A percentile compares a stretch with the other conserved stretches of the same genome.
phyloP scores from a whole-genome alignment of 2,888 invertebrate species.

The Octodonta nipae region DNA sequence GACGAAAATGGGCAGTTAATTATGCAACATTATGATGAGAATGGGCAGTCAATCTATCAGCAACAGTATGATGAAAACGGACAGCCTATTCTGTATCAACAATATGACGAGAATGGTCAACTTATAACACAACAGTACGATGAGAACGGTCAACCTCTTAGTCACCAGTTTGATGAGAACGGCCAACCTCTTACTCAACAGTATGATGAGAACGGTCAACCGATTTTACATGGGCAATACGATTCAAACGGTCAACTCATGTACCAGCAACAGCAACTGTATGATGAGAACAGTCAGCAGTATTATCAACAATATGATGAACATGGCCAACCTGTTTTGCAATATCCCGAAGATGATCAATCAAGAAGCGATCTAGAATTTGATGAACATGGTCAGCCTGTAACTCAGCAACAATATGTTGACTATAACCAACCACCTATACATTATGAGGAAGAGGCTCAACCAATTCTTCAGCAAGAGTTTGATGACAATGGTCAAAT shows the following conservation, averaged over 20 bases:
- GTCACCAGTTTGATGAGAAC: slow-evolving; percentile 18
- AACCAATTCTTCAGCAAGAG: slow-evolving; percentile 15
- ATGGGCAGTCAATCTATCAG: slow-evolving; percentile 19
- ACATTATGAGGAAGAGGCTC: slow-evolving; percentile 14
- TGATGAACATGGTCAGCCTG: slow-evolving; percentile 10
- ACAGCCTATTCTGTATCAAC: slow-evolving; percentile 15
- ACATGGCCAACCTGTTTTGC: slow-evolving; percentile 11
- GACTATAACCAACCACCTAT: background rate
- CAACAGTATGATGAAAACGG: slow-evolving; percentile 18
- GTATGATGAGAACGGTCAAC: slow-evolving; percentile 14
- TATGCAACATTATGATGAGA: slow-evolving; percentile 16
- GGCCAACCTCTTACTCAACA: slow-evolving; percentile 15
- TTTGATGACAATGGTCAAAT: slow-evolving; percentile 20
- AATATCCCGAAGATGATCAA: slow-evolving; percentile 13
- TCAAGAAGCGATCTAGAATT: slow-evolving; percentile 12
- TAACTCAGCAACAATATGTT: slow-evolving; percentile 6
- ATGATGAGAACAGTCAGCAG: slow-evolving; percentile 14
- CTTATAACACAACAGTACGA: slow-evolving; percentile 16
- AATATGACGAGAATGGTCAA: slow-evolving; percentile 20
- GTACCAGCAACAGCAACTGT: slow-evolving; percentile 11
- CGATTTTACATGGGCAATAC: slow-evolving; percentile 9
- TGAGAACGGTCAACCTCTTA: slow-evolving; percentile 14
- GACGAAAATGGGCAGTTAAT: slow-evolving; percentile 18
- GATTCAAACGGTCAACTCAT: slow-evolving; percentile 13
- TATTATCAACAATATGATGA: slow-evolving; percentile 15